phyloP scores from a whole-genome alignment of 2,888 invertebrate genomes.

The Frankliniella fusca region DNA sequence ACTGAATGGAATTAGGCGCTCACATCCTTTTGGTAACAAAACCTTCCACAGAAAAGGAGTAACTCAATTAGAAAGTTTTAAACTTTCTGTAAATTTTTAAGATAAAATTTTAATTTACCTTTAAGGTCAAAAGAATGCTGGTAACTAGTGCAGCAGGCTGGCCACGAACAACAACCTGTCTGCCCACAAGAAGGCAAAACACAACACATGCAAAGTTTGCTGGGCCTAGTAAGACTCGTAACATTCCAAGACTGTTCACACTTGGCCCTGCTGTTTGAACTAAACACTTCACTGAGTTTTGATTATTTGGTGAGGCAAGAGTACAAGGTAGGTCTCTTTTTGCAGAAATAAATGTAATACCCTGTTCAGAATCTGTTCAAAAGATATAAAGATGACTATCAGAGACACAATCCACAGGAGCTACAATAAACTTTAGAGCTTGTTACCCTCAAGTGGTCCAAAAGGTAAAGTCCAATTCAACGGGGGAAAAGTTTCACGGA shows the following conservation, averaged over 20 bases:
- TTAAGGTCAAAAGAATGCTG: constrained; percentile 17
- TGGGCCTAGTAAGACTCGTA: constrained; percentile 5
- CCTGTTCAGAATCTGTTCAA: neutral
- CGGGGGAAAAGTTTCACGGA: constrained; percentile 21
- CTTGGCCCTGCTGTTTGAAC: constrained; percentile 1
- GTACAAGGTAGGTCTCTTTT: neutral
- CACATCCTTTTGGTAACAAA: constrained; percentile 24
- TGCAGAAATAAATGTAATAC: neutral
- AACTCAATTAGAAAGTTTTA: neutral
- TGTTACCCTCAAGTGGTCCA: constrained; percentile 6
- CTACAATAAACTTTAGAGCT: neutral
- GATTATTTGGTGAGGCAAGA: neutral
- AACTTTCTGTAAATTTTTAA: neutral
- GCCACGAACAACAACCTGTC: constrained; percentile 31
- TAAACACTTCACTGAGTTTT: neutral
- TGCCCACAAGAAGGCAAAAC: constrained; percentile 22
- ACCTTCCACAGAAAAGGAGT: neutral
- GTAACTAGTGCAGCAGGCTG: constrained; percentile 26
- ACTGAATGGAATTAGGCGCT: constrained; percentile 8
- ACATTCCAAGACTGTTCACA: constrained; percentile 8
- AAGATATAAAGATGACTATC: neutral
- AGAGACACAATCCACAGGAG: neutral
- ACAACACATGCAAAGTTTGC: constrained; percentile 25
- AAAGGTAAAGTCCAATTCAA: neutral
- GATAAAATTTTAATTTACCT: constrained; percentile 9